Evolutionary conservation across 2,113 vertebrate genomes (phyloP).

Genomic region (Bambusicola thoracicus): DNA sequence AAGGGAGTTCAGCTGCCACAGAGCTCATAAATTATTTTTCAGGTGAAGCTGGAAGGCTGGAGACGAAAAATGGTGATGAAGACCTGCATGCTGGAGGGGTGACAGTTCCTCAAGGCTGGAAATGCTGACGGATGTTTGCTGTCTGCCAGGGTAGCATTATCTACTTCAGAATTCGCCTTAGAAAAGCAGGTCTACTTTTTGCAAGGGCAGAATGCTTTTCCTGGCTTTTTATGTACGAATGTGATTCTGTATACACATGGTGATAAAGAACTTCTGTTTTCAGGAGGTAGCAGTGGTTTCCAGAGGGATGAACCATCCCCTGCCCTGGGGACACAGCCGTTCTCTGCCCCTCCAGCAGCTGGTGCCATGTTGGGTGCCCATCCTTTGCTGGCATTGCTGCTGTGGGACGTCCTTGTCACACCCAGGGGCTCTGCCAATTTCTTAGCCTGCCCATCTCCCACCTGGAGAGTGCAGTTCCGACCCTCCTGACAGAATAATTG

Average conservation of each 20-base stretch:
- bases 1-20: neutral
- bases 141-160: neutral
- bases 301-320: neutral
- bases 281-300: neutral
- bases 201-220: neutral
- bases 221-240: neutral
- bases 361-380: neutral
- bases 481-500: neutral
- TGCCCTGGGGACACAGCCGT: neutral
- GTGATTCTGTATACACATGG: neutral
- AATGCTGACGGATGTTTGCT: neutral
- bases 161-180: neutral
- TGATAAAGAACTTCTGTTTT: neutral
- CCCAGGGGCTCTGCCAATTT: rapidly evolving
- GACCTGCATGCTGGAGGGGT: neutral
- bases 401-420: neutral
- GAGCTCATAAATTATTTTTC: constrained; percentile 7
- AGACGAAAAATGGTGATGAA: neutral
- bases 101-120: neutral
- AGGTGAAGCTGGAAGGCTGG: neutral
- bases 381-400: neutral
- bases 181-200: neutral
- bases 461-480: neutral
- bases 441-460: neutral
- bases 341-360: neutral